Evolutionary conservation across 2,113 vertebrate species (phyloP).

Genomic region (Oryzias javanicus): DNA sequence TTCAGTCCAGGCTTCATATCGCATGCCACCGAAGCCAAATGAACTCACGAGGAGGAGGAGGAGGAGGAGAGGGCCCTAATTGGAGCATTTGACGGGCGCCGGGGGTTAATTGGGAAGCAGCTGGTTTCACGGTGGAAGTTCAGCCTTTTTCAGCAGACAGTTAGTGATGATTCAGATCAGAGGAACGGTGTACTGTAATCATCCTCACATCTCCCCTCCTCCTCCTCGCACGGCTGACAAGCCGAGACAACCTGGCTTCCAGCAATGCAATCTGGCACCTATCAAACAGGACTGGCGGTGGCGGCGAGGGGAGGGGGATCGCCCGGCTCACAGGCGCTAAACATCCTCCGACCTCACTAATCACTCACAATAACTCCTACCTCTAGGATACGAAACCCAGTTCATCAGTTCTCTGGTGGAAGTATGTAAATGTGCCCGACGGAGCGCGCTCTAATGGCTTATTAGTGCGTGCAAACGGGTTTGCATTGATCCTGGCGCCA

Average conservation of each 20-base stretch:
- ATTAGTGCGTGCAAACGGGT: constrained; percentile 76
- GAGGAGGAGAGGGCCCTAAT: constrained; percentile 61
- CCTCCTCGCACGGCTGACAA: constrained; percentile 62
- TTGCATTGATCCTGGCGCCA: constrained; percentile 79
- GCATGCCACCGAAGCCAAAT: constrained; percentile 35
- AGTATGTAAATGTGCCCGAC: constrained; percentile 76
- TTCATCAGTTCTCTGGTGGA: constrained; percentile 65
- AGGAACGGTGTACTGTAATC: constrained; percentile 72
- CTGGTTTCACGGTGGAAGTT: constrained; percentile 70
- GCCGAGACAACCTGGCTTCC: constrained; percentile 69
- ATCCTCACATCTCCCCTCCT: constrained; percentile 58
- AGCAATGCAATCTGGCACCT: constrained; percentile 74
- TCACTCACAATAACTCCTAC: constrained; percentile 64
- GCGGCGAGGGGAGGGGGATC: constrained; percentile 37
- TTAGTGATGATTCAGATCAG: constrained; percentile 73
- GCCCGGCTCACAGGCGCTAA: constrained; percentile 32
- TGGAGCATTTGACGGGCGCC: constrained; percentile 66
- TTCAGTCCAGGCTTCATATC: neutral
- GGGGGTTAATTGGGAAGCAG: constrained; percentile 77
- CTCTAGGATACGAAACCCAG: constrained; percentile 61
- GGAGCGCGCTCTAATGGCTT: constrained; percentile 76
- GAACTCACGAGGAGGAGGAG: constrained; percentile 29
- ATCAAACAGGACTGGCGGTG: constrained; percentile 60
- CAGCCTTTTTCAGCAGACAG: constrained; percentile 68
- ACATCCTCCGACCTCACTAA: constrained; percentile 32